Conservation (phyloP, 2,797 vertebrate species). For the Streptopelia turtur region DNA sequence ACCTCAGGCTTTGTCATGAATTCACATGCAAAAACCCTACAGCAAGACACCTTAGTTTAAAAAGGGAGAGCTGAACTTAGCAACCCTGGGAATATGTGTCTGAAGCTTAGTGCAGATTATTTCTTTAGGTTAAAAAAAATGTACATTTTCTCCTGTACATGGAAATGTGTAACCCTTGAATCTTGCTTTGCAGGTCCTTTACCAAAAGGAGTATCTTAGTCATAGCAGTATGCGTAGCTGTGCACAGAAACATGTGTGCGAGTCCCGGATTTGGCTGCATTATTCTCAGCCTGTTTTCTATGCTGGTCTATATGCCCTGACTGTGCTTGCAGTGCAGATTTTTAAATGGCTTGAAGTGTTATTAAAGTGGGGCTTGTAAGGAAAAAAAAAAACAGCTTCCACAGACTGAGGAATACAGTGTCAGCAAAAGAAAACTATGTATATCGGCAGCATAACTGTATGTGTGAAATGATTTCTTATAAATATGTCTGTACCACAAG, state of each 20-base stretch:
- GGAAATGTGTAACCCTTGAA: not conserved
- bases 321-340: constrained; percentile 17
- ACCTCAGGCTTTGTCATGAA: not conserved
- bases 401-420: not conserved
- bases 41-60: not conserved
- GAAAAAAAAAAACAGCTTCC: constrained; percentile 25
- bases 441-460: not conserved
- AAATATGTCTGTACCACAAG: not conserved
- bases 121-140: constrained; percentile 11
- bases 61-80: not conserved
- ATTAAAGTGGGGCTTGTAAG: constrained; percentile 32
- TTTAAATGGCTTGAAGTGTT: constrained; percentile 35
- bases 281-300: not conserved
- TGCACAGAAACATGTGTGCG: not conserved
- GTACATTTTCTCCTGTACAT: not conserved
- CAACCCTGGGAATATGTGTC: not conserved
- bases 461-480: not conserved
- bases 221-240: not conserved
- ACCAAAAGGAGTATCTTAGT: not conserved
- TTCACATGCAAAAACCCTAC: not conserved
- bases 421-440: constrained; percentile 54
- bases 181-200: not conserved
- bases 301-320: not conserved
- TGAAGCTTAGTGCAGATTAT: not conserved
- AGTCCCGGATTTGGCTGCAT: not conserved